Conservation (phyloP, 2,797 vertebrate genomes). For the Oreonectes daqikongensis region DNA sequence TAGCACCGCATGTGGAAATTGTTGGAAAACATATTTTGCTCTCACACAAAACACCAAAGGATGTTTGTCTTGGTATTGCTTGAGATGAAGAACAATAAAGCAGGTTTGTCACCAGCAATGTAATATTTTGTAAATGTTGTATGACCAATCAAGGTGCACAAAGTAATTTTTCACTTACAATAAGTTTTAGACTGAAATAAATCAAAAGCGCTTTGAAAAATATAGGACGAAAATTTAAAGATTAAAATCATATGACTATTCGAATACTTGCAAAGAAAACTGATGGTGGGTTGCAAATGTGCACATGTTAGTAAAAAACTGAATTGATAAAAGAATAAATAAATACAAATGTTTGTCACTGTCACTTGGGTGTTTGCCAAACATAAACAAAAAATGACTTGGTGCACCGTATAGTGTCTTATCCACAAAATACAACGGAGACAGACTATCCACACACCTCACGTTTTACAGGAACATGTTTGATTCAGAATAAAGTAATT, state of each 20-base stretch:
- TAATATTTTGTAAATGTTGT: background rate
- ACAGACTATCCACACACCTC: background rate
- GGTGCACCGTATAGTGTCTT: background rate
- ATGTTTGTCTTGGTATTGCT: conserved; percentile 7
- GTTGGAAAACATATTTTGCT: conserved; percentile 41
- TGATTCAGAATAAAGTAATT: background rate
- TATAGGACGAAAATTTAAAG: no score
- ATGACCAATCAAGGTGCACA: conserved; percentile 9
- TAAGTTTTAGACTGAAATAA: background rate
- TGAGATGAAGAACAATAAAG: background rate
- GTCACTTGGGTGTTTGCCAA: no score
- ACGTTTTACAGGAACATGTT: background rate
- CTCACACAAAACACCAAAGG: background rate
- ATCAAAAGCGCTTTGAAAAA: no score
- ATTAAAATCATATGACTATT: no score
- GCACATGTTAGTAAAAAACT: no score
- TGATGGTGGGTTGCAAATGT: no score
- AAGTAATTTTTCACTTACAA: background rate
- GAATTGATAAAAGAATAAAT: no score
- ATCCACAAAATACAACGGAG: background rate
- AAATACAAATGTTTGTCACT: no score
- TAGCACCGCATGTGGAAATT: conserved; percentile 38
- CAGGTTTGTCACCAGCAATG: background rate
- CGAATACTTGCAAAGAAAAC: no score
- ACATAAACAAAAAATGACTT: no score